Conservation (phyloP, 30 jellyfish, hydroid and myxozoan species). For the Chironex yamaguchii region DNA sequence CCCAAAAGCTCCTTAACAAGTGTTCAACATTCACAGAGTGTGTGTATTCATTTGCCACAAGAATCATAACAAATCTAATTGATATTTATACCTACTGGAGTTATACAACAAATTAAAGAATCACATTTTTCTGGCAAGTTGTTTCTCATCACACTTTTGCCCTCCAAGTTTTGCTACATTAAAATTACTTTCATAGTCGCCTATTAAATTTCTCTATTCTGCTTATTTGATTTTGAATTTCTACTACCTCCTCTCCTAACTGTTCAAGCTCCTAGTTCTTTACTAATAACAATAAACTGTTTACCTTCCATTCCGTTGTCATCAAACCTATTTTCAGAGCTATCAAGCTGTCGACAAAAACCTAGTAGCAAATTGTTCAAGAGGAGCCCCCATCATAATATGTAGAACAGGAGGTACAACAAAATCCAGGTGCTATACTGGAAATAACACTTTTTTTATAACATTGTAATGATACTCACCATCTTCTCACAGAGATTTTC, state of each 20-base stretch:
- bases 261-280: slow-evolving; percentile 6
- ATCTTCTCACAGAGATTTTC: slow-evolving; percentile 57
- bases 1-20: no score
- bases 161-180: no score
- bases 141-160: no score
- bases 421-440: slow-evolving; percentile 20
- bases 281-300: slow-evolving; percentile 8
- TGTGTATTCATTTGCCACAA: slow-evolving; percentile 18
- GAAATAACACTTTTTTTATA: slow-evolving; percentile 31
- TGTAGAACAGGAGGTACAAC: slow-evolving; percentile 45
- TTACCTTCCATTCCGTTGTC: slow-evolving; percentile 19
- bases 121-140: not conserved
- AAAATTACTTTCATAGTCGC: not conserved
- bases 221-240: not conserved
- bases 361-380: no score
- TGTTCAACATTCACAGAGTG: no score
- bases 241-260: slow-evolving; percentile 6
- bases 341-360: slow-evolving; percentile 46
- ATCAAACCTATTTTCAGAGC: not conserved
- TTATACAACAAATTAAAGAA: slow-evolving; percentile 20
- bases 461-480: slow-evolving; percentile 44
- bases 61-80: not conserved
- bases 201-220: slow-evolving; percentile 5
- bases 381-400: slow-evolving; percentile 26
- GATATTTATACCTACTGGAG: slow-evolving; percentile 13